These are phyloP conservation scores for Amphiura filiformis DNA, from an alignment of 35 echinoderm and acorn worm genomes.

Conservation along the genomic window DNA sequence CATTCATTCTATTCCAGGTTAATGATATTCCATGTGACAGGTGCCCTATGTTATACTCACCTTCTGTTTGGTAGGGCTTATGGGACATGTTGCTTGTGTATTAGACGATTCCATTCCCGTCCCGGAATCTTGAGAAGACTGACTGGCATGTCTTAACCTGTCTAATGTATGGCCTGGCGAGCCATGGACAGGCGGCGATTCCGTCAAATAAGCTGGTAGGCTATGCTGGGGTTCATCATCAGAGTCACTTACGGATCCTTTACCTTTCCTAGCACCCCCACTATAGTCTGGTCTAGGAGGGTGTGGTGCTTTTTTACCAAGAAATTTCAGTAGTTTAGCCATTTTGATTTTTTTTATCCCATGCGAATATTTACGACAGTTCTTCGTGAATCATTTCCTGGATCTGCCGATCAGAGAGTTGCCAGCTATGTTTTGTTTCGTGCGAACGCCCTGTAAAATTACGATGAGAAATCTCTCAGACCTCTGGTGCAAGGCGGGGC, in stretches of 20 bases:
- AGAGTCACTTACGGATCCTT: conserved; percentile 23
- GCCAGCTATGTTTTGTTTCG: not conserved
- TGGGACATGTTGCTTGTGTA: not conserved
- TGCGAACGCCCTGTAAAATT: too few relatives aligned
- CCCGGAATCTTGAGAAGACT: conserved; percentile 25
- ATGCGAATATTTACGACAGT: conserved; percentile 10
- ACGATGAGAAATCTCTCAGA: conserved; percentile 9
- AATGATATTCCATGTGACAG: not conserved
- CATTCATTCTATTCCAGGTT: not conserved
- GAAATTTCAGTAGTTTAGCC: conserved; percentile 26
- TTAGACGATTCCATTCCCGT: not conserved
- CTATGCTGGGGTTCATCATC: not conserved
- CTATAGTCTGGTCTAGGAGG: conserved; percentile 30
- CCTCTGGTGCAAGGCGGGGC: too few relatives aligned
- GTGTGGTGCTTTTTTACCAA: conserved; percentile 28
- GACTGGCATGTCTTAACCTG: conserved; percentile 21
- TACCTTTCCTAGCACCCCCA: conserved; percentile 1
- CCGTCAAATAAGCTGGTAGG: conserved; percentile 3
- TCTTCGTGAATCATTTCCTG: conserved; percentile 34
- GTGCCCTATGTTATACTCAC: not conserved
- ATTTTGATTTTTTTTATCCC: conserved; percentile 1
- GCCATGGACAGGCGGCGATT: not conserved
- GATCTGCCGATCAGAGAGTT: not conserved
- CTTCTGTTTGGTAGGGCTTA: not conserved
- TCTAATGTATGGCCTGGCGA: conserved; percentile 9